Base-by-base conservation (phyloP, 2,797 vertebrate genomes). In the Percopsis omiscomaycus region DNA sequence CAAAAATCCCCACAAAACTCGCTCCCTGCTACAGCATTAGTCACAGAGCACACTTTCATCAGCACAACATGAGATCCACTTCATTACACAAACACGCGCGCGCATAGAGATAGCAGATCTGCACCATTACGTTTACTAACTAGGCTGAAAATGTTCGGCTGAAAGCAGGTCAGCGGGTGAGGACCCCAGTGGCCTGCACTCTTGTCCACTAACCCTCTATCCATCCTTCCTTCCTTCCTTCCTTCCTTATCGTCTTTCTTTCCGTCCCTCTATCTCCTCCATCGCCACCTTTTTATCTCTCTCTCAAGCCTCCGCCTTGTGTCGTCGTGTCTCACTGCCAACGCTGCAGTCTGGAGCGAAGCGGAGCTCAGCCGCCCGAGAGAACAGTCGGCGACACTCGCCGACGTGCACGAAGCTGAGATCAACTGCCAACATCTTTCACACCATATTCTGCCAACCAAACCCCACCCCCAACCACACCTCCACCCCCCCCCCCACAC, bases 81-180 rank as follows among this genome's bases (percentile, higher is more conserved):
- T 70, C 66, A 82, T 82, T 78, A 71, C 77, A 83, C 73, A 70
- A 50, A 66, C n/a, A 57, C 52, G 5, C 29, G 57, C n/a, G 54
- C 47, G 46, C 45, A 30, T 15, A 30, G 47, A 52, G 54, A 57
- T 37, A 74, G 4, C 4, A 8, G 29, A 56, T 72, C 67, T 6
- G 68, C 79, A 71, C 72, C 80, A 85, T 84, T 84, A 79, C 14
- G 2, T 50, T 61, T 46, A 44, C 78, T 78, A 80, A 89, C 68
- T 62, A 73, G 69, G 73, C 71, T 74, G 55, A 76, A 80, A 37
- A 77, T 69, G 68, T 79, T 76, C 64, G 53, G 53, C 64, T 78
- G 77, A 69, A 59, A 69, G 68, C 46, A 75, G 78, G 72, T 75
- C 71, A 62, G 47, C 28, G 29, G 22, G 15, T 14, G n/a, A 70